Evolutionary conservation across 2,113 vertebrate species (phyloP).

Genomic region (Platichthys stellatus): DNA sequence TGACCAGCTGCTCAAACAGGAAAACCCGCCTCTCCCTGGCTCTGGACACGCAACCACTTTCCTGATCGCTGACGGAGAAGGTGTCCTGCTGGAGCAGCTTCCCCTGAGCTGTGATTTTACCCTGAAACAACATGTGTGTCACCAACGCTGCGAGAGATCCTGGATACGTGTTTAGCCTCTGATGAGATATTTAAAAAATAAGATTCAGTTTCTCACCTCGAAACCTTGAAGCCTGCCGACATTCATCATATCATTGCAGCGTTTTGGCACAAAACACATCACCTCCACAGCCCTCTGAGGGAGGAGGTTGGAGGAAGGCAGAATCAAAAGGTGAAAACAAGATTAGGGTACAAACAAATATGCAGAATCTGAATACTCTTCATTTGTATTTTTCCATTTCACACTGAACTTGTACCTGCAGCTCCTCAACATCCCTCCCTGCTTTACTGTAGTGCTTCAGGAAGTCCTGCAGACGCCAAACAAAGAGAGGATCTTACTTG

Average conservation of each 20-base stretch:
- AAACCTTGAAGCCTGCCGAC: constrained; percentile 91
- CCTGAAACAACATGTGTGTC: constrained; percentile 72
- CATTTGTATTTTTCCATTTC: background rate
- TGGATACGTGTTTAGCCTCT: background rate
- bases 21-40: constrained; percentile 88
- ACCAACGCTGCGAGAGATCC: background rate
- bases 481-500: constrained; percentile 11
- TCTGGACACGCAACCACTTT: constrained; percentile 81
- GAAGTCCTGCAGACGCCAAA: constrained; percentile 84
- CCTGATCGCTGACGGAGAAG: constrained; percentile 87
- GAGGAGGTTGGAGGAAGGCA: background rate
- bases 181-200: background rate
- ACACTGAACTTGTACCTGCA: constrained; percentile 79
- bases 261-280: constrained; percentile 92
- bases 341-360: background rate
- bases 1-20: constrained; percentile 92
- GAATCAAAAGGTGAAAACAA: background rate
- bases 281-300: constrained; percentile 89
- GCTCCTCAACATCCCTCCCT: constrained; percentile 81
- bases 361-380: background rate
- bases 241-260: constrained; percentile 94
- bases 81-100: constrained; percentile 92
- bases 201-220: constrained; percentile 79
- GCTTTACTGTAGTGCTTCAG: constrained; percentile 90
- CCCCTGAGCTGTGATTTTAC: constrained; percentile 91